Base-by-base conservation (phyloP, 2,797 vertebrate genomes). In the Pempheris klunzingeri region DNA sequence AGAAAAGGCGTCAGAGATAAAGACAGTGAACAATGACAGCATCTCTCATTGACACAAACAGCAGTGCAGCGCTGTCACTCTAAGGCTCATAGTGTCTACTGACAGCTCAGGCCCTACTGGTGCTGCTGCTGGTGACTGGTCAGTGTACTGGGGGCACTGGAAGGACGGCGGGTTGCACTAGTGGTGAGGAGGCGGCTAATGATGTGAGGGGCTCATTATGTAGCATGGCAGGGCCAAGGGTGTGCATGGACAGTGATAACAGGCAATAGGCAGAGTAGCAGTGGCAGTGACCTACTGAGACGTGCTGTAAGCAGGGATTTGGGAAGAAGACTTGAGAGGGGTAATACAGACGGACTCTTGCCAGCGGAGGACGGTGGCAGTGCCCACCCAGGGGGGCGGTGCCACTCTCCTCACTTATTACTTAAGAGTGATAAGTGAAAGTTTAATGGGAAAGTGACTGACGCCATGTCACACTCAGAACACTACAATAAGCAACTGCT, bases 11-110 rank as follows among this genome's bases (percentile, higher is more conserved):
- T 39, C 57, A 63, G 62, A 60, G 43, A 60, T 14, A 28, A 18
- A 69, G 60, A 84, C 49, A 50, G 34, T 63, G 49, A 79, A 79
- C 67, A 50, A 58, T 28, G 59, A 78, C 63, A 59, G 54, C 54
- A 64, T 69, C 59, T 66, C 28, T 39, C 26, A 32, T 49, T 63
- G 63, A 78, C 68, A 36, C 44, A 66, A 52, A 65, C 59, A 70
- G 59, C 38, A 34, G 44, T 38, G 43, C 65, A 43, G 46, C 34
- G 4, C 13, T 62, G 65, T 74, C 70, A 63, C 4, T 46, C 30
- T 34, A 12, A 46, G 52, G 52, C 36, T 83, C 44, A 32, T 34
- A 17, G 32, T 64, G 34, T 36, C 22, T 32, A 11, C 52, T 73
- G 81, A 76, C 77, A 74, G 66, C 61, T 63, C 30, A 0, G 22